Evolutionary conservation across 1,140 invertebrate species (phyloP).

Genomic region (Rhagoletis pomonella): DNA sequence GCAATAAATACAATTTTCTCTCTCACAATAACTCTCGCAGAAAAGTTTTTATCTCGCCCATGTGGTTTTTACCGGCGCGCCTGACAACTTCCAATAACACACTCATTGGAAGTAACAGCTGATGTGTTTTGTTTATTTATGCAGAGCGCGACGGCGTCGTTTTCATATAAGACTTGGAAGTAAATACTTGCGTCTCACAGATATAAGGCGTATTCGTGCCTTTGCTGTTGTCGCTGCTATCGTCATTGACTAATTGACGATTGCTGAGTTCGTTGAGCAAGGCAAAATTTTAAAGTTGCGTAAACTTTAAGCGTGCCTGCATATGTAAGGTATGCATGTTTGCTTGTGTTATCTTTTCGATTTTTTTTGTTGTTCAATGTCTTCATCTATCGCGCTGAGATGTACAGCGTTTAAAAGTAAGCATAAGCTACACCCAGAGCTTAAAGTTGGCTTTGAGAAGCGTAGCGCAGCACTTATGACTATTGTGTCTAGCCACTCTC

Average conservation of each 20-base stretch:
- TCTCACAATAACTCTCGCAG: not conserved
- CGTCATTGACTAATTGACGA: not conserved
- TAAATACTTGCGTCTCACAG: constrained; percentile 9
- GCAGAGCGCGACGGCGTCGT: not conserved
- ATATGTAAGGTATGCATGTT: not conserved
- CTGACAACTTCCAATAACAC: not conserved
- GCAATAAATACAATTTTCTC: not conserved
- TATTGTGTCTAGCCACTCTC: too few relatives aligned
- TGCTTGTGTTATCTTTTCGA: not conserved
- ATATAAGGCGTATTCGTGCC: not conserved
- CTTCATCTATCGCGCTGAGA: too few relatives aligned
- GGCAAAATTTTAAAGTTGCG: not conserved
- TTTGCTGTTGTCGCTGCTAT: not conserved
- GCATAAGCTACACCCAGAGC: too few relatives aligned
- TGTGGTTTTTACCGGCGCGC: not conserved
- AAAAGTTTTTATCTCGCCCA: not conserved
- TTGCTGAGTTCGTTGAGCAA: not conserved
- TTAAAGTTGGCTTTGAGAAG: too few relatives aligned
- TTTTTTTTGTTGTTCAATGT: too few relatives aligned
- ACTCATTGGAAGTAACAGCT: constrained; percentile 43
- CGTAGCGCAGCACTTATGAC: too few relatives aligned
- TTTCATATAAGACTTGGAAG: not conserved
- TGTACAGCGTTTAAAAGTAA: too few relatives aligned
- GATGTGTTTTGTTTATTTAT: constrained; percentile 43
- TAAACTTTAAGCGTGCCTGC: too few relatives aligned